Percentiles rank a stretch among this genome's conserved stretches.
Evolutionary conservation across 2,113 vertebrate genomes (phyloP).

Genomic region (Bungarus multicinctus): DNA sequence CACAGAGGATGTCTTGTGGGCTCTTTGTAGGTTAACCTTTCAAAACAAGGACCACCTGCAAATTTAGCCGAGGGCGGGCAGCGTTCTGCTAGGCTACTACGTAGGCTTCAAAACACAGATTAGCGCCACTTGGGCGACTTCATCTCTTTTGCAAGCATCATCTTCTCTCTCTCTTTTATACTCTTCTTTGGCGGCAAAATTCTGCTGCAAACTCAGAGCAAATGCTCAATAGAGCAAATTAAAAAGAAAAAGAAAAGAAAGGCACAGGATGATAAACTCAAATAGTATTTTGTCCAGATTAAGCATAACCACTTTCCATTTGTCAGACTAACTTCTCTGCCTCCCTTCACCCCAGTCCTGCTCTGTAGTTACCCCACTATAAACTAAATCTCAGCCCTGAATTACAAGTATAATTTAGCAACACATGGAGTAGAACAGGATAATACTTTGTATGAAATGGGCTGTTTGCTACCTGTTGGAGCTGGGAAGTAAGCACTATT

Average conservation of each 20-base stretch:
- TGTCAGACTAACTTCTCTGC: constrained; percentile 48
- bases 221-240: constrained; percentile 62
- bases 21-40: constrained; percentile 86
- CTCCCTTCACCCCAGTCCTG: constrained; percentile 26
- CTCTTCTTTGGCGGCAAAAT: constrained; percentile 61
- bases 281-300: constrained; percentile 67
- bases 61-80: constrained; percentile 74
- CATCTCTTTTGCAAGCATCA: constrained; percentile 48
- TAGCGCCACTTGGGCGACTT: constrained; percentile 68
- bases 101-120: constrained; percentile 75
- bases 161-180: constrained; percentile 60
- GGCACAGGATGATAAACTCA: constrained; percentile 53
- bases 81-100: constrained; percentile 67
- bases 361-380: constrained; percentile 50
- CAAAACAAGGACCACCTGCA: constrained; percentile 86
- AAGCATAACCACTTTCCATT: constrained; percentile 53
- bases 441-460: constrained; percentile 65
- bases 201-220: constrained; percentile 64
- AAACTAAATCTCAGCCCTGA: constrained; percentile 40
- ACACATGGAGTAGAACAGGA: constrained; percentile 2
- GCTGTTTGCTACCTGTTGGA: constrained; percentile 67
- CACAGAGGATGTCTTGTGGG: constrained; percentile 77
- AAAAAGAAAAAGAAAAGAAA: constrained; percentile 42
- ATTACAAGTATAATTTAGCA: constrained; percentile 33
- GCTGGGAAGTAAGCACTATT: constrained; percentile 59